Conservation (phyloP, 2,888 invertebrate species). For the Lamproptera curius region DNA sequence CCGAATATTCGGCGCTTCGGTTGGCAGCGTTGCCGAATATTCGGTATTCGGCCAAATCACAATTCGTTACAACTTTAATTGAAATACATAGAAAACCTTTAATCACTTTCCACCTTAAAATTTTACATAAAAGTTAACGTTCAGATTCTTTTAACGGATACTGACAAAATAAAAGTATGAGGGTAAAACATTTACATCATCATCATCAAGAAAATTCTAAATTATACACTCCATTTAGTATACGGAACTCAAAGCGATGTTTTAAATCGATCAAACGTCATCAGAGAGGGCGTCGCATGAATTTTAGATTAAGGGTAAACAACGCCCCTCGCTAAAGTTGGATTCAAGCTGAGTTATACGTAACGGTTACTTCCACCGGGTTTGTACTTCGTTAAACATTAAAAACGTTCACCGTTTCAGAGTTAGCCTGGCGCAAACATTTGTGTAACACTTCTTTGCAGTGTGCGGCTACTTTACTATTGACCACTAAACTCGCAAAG, state of each 20-base stretch:
- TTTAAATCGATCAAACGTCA: constrained; percentile 13
- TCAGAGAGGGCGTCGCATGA: background rate
- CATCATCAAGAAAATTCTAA: constrained; percentile 5
- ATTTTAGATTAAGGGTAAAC: background rate
- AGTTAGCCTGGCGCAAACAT: background rate
- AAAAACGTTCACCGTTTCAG: background rate
- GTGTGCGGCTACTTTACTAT: too few species aligned
- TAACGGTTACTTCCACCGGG: background rate
- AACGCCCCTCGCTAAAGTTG: background rate
- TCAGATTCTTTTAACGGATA: too few species aligned
- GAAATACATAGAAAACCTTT: too few species aligned
- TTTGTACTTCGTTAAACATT: background rate
- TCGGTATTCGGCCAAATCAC: too few species aligned
- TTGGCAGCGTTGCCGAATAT: too few species aligned
- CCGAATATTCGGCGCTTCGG: too few species aligned
- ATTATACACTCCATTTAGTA: constrained; percentile 9
- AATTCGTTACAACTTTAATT: too few species aligned
- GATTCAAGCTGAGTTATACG: background rate
- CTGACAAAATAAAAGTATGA: too few species aligned
- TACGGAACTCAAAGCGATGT: background rate
- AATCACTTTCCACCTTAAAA: too few species aligned
- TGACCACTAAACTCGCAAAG: too few species aligned
- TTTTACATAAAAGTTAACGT: too few species aligned
- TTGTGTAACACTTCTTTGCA: background rate
- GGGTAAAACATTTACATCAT: too few species aligned